Evolutionary conservation across 2,113 vertebrate genomes (phyloP).

Genomic region (Scopus umbretta): DNA sequence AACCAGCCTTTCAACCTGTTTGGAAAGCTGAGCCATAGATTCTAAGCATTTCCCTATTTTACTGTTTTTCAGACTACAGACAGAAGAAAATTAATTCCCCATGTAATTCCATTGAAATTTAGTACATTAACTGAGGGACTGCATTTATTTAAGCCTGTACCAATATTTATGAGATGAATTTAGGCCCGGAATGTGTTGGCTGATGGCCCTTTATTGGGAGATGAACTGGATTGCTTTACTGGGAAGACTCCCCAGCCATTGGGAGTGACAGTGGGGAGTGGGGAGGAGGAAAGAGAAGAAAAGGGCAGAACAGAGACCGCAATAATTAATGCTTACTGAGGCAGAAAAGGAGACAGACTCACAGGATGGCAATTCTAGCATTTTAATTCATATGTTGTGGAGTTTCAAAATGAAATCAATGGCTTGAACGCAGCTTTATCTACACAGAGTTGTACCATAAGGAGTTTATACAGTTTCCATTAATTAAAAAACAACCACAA

Average conservation of each 20-base stretch:
- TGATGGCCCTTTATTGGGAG: conserved; percentile 16
- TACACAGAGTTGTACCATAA: background rate
- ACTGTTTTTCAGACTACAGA: conserved; percentile 38
- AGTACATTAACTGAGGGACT: background rate
- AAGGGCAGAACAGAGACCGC: background rate
- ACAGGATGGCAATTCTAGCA: background rate
- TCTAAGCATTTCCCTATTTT: background rate
- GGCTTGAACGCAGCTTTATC: background rate
- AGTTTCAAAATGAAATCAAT: background rate
- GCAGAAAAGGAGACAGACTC: background rate
- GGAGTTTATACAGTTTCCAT: background rate
- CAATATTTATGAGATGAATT: conserved; percentile 36
- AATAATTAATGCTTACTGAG: background rate
- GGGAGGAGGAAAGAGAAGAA: background rate
- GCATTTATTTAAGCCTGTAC: conserved; percentile 19
- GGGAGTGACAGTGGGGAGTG: background rate
- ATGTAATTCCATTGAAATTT: conserved; percentile 45
- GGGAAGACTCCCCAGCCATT: background rate
- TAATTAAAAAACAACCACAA: background rate
- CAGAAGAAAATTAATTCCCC: conserved; percentile 37
- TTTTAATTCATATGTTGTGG: background rate
- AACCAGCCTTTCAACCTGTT: background rate
- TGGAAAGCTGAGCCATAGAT: background rate
- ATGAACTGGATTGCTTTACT: background rate
- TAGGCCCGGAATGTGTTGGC: conserved; percentile 38